Evolutionary conservation across 2,113 vertebrate species (phyloP), one percentile per base, ranked within the genome.

Genomic region (Phrynosoma platyrhinos): DNA sequence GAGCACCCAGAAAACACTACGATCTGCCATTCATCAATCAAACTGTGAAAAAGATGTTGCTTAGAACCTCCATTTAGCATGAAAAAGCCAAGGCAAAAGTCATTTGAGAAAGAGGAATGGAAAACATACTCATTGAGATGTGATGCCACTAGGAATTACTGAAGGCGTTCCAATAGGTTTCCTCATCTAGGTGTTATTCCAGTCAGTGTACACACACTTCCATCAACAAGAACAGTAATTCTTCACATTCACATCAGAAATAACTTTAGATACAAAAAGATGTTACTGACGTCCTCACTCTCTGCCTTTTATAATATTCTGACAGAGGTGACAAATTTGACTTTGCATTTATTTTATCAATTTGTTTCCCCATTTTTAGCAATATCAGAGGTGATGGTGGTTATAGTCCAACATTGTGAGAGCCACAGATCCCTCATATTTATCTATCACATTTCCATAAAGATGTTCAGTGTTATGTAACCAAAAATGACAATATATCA

Each of bases 171-270:
- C 90, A 95, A 89, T 95, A 91, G 90, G 91, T 20, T 10, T 95
- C 91, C 92, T 82, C 93, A 90, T 1, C 8, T 94, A 94, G 85
- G 86, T 95, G 91, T 40, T 84, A 95, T 93, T 93, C 90, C 85
- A 95, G 88, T 90, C 95, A 93, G 90, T 94, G 89, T 91, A 81
- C 80, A 86, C 62, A 91, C 85, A 90, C 52, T 93, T 95, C 88
- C 91, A 95, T 91, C 94, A 95, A 88, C 88, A 86, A 93, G 79
- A 79, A 88, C 72, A 93, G 79, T 58, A 95, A 95, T 94, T 95
- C 94, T 92, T 94, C 93, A 94, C 84, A 71, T 62, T 64, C 83
- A 71, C 89, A 93, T 79, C 92, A 93, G 93, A 92, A 91, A 68
- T 77, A 42, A 62, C n/a, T 36, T 5, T 77, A 58, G 30, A 6